These are phyloP conservation scores for Ptyas mucosa DNA, from an alignment of 2,113 vertebrate species.

Conservation along the genomic window DNA sequence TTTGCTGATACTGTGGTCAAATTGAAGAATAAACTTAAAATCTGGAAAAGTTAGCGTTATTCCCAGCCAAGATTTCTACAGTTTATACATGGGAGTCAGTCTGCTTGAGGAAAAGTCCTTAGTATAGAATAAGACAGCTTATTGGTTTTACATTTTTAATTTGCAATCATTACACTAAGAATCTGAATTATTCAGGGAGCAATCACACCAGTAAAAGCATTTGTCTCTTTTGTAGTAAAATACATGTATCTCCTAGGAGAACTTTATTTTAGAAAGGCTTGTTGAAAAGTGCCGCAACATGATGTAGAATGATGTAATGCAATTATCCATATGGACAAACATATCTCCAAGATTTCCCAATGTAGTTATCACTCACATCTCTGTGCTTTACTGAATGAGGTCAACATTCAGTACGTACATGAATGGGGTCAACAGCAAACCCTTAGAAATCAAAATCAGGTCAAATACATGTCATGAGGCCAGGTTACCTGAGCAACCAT, in stretches of 20 bases:
- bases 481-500: neutral
- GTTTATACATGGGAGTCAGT: neutral
- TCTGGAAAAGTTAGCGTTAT: neutral
- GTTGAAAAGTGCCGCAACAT: neutral
- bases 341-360: neutral
- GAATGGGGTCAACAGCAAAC: neutral
- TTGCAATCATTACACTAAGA: neutral
- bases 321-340: neutral
- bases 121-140: neutral
- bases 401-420: too few species aligned
- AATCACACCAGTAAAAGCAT: conserved; percentile 3
- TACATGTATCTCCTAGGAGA: neutral
- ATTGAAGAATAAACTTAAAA: neutral
- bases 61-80: neutral
- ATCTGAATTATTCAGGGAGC: neutral
- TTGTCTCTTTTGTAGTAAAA: neutral
- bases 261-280: neutral
- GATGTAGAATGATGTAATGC: neutral
- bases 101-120: neutral
- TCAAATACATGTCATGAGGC: neutral
- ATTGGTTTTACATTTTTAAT: neutral
- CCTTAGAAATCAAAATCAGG: neutral
- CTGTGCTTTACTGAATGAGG: neutral
- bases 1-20: neutral
- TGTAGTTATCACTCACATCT: neutral